Evolutionary conservation across 53 echinoderm and acorn worm species (phyloP).

Genomic region (Paelopatides confundens): DNA sequence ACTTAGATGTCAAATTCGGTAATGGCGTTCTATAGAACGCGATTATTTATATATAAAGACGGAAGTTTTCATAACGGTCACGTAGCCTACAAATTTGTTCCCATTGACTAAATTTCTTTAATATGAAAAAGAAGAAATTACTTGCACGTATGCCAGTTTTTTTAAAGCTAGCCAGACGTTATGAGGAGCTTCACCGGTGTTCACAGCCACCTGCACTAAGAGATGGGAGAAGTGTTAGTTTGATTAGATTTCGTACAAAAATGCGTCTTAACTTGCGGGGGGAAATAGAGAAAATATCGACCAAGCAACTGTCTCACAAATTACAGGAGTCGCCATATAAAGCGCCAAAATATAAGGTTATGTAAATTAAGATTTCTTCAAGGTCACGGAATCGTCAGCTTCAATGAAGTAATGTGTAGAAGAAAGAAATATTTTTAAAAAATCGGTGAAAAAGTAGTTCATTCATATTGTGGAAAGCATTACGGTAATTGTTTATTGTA

Average conservation of each 20-base stretch:
- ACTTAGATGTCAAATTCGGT: not conserved
- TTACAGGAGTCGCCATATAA: not conserved
- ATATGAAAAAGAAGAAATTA: not conserved
- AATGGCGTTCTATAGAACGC: not conserved
- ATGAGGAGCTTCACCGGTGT: not conserved
- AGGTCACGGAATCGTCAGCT: not conserved
- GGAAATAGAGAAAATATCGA: constrained; percentile 20
- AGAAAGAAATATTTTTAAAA: too few species aligned
- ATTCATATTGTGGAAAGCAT: too few species aligned
- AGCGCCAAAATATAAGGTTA: not conserved
- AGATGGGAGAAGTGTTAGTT: not conserved
- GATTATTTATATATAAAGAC: too few species aligned
- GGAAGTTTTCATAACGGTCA: constrained; percentile 35
- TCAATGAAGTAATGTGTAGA: not conserved
- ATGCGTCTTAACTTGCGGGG: constrained; percentile 2
- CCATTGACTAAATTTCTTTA: constrained; percentile 28
- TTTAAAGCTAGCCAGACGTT: constrained; percentile 16
- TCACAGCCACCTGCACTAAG: constrained; percentile 13
- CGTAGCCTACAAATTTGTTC: constrained; percentile 19
- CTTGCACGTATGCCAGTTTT: constrained; percentile 5
- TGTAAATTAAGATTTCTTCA: not conserved
- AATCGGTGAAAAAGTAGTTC: too few species aligned
- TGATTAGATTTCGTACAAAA: constrained; percentile 27
- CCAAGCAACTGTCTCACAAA: not conserved
- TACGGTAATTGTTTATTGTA: too few species aligned